Base-by-base conservation (phyloP, 2,113 vertebrate genomes). In the Ellobius talpinus region DNA sequence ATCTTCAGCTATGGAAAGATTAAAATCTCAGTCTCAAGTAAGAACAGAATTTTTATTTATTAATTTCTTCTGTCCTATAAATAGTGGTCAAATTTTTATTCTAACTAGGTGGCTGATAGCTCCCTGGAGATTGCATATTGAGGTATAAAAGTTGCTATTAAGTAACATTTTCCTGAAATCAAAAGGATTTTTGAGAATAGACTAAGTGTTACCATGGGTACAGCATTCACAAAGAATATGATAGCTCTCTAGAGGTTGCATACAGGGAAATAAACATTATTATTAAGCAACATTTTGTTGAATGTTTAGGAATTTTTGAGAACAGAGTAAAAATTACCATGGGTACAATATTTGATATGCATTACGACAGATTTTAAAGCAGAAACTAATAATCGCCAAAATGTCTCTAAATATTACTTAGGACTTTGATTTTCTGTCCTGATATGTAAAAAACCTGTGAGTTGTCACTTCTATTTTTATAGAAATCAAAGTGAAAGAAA, bases 211-310 rank as follows among this genome's bases (percentile, higher is more conserved):
- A 72, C 94, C 95, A 96, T 95, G 96, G 93, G 97, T 91, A 98
- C 90, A 90, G 87, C 92, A 96, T 77, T 97, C 61, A 91, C 63
- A 94, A 93, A 92, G 85, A 95, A 14, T 73, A 76, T 92, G 93
- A 96, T 89, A 96, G 90, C 88, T 97, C 95, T 95, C 95, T 89
- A 8, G 95, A 97, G 95, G 96, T 70, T 95, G 36, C 76, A 92
- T 93, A 58, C 29, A 45, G 63, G 10, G 81, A 95, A 95, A 94
- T 95, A 97, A 97, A 96, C 84, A 95, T 87, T 95, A 86, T 94
- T 96, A 97, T 96, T 97, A 92, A 96, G 96, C 86, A 96, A 93
- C 74, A 95, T 95, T 96, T 96, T 97, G 65, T 94, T 97, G 79
- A 96, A 95, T 93, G 88, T 95, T 96, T 97, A 93, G 90, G 73